phyloP scores from a whole-genome alignment of 2,113 vertebrate genomes.

The Picathartes gymnocephalus region DNA sequence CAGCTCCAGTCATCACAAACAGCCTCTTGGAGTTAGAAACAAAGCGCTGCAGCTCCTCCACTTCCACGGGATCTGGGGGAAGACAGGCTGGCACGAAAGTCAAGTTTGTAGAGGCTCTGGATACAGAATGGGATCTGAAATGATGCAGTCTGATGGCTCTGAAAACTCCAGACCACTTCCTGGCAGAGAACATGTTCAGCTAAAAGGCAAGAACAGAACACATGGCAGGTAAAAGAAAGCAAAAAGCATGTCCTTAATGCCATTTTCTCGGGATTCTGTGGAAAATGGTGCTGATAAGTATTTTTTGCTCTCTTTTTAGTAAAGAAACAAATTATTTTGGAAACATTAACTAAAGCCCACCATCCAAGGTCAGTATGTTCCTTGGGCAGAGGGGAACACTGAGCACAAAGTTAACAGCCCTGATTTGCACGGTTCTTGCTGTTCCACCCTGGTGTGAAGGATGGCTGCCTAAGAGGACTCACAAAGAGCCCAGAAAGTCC shows the following conservation, averaged over 20 bases:
- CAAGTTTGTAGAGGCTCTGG: not conserved
- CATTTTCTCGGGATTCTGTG: not conserved
- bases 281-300: not conserved
- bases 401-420: not conserved
- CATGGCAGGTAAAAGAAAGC: not conserved
- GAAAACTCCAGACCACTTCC: not conserved
- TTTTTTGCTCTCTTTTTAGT: not conserved
- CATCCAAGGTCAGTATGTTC: fast-evolving
- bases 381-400: not conserved
- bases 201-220: not conserved
- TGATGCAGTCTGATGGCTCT: not conserved
- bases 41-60: slow-evolving; percentile 84
- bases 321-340: not conserved
- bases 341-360: not conserved
- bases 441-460: not conserved
- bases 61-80: slow-evolving; percentile 65
- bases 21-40: slow-evolving; percentile 77
- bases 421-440: not conserved
- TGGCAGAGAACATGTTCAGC: slow-evolving; percentile 2
- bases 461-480: not conserved
- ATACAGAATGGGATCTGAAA: not conserved
- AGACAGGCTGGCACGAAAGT: slow-evolving; percentile 85
- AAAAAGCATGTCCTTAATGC: not conserved
- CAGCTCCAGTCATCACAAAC: slow-evolving; percentile 89
- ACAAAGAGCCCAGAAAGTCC: not conserved